phyloP scores from a whole-genome alignment of 2,888 invertebrate species.

The Caenorhabditis wallacei region DNA sequence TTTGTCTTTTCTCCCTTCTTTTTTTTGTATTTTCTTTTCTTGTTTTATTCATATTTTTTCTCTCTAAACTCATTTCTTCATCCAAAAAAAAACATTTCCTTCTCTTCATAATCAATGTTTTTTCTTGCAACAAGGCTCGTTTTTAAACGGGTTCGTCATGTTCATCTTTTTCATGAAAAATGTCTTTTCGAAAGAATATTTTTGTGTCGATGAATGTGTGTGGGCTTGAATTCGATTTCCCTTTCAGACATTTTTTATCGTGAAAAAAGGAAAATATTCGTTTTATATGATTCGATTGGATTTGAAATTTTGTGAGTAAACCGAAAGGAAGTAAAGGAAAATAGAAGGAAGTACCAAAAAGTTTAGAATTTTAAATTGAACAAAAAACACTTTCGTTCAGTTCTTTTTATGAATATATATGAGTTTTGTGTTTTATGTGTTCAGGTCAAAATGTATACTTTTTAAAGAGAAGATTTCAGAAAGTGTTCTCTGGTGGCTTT shows the following conservation, averaged over 20 bases:
- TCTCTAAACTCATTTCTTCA: background rate
- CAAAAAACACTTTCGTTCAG: slow-evolving; percentile 5
- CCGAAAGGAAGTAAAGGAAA: slow-evolving; percentile 18
- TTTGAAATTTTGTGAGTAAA: slow-evolving; percentile 32
- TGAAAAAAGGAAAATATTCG: slow-evolving; percentile 11
- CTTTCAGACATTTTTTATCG: slow-evolving; percentile 38
- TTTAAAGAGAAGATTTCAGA: slow-evolving; percentile 22
- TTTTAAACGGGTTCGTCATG: slow-evolving; percentile 35
- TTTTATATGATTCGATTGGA: slow-evolving; percentile 58
- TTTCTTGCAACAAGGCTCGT: slow-evolving; percentile 32
- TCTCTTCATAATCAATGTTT: slow-evolving; percentile 51
- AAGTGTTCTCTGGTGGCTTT: slow-evolving; percentile 47
- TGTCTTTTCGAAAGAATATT: background rate
- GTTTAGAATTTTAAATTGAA: slow-evolving; percentile 26
- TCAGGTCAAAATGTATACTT: slow-evolving; percentile 26
- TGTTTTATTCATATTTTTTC: background rate
- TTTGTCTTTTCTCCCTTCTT: background rate
- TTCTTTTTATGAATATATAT: slow-evolving; percentile 9
- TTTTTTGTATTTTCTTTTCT: slow-evolving; percentile 22
- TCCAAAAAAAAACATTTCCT: slow-evolving; percentile 12
- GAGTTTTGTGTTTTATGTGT: background rate
- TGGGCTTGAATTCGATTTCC: slow-evolving; percentile 53
- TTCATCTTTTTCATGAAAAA: background rate
- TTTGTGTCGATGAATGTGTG: slow-evolving; percentile 16
- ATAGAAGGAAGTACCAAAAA: background rate